Evolutionary conservation across 1,140 invertebrate genomes (phyloP), one percentile per base, ranked within the genome.

Genomic region (Solen grandis): DNA sequence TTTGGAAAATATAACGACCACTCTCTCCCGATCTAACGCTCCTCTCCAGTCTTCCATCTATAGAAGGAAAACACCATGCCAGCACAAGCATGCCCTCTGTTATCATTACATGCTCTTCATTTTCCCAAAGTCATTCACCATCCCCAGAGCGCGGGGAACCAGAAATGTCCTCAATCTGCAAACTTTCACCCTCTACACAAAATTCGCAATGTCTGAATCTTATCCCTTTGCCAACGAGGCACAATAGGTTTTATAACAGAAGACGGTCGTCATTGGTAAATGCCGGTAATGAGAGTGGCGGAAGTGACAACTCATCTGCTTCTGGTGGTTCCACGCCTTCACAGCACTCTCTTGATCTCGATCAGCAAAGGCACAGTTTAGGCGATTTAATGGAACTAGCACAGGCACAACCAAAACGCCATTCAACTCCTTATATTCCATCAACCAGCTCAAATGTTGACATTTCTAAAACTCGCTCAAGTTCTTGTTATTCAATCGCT

Each of bases 221-320:
- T 16, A 62, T 5, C 19, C 36, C 57, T 2, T 10, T 60, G 16
- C 55, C 46, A 0, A 77, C 70, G 46, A 81, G 81, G 14, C 59
- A 82, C 13, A 84, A 84, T 5, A 68, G 86, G 29, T 74, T 81
- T 22, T 90, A 90, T 57, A 89, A 86, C 41, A 55, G 89, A 10
- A 72, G 88, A 27, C 81, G 89, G 3, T 90, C 89, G 3, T 90
- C 89, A 31, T 77, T 90, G 27, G 60, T 83, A 14, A 83, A 81
- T 13, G 31, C 65, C 14, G 75, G 57, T 10, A n/a, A 80, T 80
- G 41, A 65, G 54, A 33, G 66, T 65, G 19, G 68, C 2, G 78
- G 75, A 1, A 46, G 59, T 33, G 54, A 80, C 16, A 22, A n/a
- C 8, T 62, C 57, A 14, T 46, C 41, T 50, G 36, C 57, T 29